Percentiles rank a stretch among this genome's conserved stretches.
These are phyloP conservation scores for Aplochiton taeniatus DNA, from an alignment of 2,797 vertebrate genomes.

Conservation along the genomic window DNA sequence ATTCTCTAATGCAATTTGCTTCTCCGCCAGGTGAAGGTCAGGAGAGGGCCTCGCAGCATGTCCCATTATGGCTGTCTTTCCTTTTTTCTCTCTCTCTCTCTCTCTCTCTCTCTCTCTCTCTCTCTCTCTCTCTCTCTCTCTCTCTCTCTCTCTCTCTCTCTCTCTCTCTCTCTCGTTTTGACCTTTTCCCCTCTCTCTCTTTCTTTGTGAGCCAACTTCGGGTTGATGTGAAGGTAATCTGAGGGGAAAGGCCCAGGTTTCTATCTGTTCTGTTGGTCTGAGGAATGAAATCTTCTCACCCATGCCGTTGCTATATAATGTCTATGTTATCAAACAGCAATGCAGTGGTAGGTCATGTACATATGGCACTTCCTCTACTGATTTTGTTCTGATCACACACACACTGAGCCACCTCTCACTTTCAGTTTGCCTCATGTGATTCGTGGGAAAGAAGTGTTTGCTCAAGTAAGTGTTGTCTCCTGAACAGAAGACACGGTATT, in stretches of 20 bases:
- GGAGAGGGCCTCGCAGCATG: constrained; percentile 80
- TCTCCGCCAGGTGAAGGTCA: constrained; percentile 92
- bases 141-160: constrained; percentile 3
- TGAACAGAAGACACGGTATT: constrained; percentile 36
- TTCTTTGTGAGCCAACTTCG: too few relatives aligned
- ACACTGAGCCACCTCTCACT: constrained; percentile 17
- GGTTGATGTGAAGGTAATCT: not conserved
- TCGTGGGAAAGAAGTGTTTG: constrained; percentile 54
- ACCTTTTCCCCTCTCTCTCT: constrained; percentile 29
- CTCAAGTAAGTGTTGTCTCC: constrained; percentile 48
- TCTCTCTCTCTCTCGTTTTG: constrained; percentile 19
- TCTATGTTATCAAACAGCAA: too few relatives aligned
- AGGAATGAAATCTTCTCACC: not conserved
- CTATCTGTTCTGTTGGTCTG: not conserved
- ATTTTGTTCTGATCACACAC: constrained; percentile 42
- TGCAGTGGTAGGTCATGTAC: not conserved
- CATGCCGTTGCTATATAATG: too few relatives aligned
- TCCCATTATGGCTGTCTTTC: constrained; percentile 70
- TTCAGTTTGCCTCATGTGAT: constrained; percentile 56
- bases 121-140: not conserved
- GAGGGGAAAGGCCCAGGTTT: not conserved
- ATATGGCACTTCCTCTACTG: constrained; percentile 37
- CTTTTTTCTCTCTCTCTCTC: constrained; percentile 14
- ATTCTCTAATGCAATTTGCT: constrained; percentile 96
- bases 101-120: constrained; percentile 27